A percentile compares a stretch with the other conserved stretches of the same genome.
Conservation (phyloP, 1,140 invertebrate species). For the Onthophagus taurus region DNA sequence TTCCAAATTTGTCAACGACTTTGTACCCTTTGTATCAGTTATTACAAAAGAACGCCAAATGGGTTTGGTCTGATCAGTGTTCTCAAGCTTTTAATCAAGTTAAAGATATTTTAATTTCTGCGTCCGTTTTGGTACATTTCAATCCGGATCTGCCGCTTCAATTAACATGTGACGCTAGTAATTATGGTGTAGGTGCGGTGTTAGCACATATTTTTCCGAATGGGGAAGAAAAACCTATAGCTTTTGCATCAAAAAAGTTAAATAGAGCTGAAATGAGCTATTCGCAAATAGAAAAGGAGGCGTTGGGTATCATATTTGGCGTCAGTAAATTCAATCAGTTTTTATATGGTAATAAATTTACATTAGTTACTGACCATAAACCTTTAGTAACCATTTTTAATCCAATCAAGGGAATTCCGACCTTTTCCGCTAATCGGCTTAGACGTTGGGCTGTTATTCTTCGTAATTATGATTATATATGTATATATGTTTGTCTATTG, state of each 20-base stretch:
- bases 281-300: constrained; percentile 45
- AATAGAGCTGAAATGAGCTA: constrained; percentile 40
- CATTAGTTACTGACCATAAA: constrained; percentile 41
- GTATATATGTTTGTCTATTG: no score
- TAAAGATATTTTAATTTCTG: constrained; percentile 26
- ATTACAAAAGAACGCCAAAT: constrained; percentile 19
- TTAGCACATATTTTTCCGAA: constrained; percentile 23
- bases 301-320: constrained; percentile 41
- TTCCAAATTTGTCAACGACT: constrained; percentile 20
- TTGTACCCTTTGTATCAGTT: constrained; percentile 14
- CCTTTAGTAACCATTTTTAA: constrained; percentile 40
- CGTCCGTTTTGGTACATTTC: constrained; percentile 21
- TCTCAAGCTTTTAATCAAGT: constrained; percentile 18
- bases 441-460: constrained; percentile 11
- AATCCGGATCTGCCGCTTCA: constrained; percentile 19
- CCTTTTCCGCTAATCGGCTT: constrained; percentile 12
- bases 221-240: constrained; percentile 36
- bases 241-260: constrained; percentile 39
- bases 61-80: constrained; percentile 24
- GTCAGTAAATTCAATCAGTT: constrained; percentile 46
- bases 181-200: constrained; percentile 25
- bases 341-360: constrained; percentile 42
- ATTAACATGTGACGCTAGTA: constrained; percentile 21
- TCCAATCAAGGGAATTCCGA: constrained; percentile 21
- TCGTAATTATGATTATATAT: constrained; percentile 27